These are phyloP conservation scores for Tenthredo distinguenda DNA, from an alignment of 2,888 invertebrate genomes.

Conservation along the genomic window DNA sequence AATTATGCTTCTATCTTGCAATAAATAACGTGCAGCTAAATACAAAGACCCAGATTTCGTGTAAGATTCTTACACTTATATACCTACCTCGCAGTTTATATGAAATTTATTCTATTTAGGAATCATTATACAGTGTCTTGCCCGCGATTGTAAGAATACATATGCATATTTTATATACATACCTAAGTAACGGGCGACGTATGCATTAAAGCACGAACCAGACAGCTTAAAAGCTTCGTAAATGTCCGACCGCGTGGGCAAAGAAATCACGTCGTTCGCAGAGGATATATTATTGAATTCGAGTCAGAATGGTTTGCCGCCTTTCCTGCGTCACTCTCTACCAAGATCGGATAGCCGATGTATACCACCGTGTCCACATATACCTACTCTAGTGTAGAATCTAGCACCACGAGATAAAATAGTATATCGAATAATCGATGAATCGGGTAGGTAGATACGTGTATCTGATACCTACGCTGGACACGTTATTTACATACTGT, in stretches of 20 bases:
- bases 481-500: not conserved
- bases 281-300: slow-evolving; percentile 38
- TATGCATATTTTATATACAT: slow-evolving; percentile 3
- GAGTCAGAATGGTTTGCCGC: not conserved
- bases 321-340: not conserved
- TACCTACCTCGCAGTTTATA: not conserved
- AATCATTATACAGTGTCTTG: not conserved
- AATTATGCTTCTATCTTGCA: not conserved
- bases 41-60: not conserved
- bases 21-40: not conserved
- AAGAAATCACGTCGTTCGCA: slow-evolving; percentile 48
- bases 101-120: not conserved
- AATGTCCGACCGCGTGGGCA: slow-evolving; percentile 29
- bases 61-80: not conserved
- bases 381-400: not conserved
- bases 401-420: not conserved
- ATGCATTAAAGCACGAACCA: not conserved
- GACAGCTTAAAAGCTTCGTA: slow-evolving; percentile 46
- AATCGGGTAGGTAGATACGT: not conserved
- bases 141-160: not conserved
- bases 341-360: slow-evolving; percentile 16
- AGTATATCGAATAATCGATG: slow-evolving; percentile 7
- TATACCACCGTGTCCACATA: not conserved
- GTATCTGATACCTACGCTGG: not conserved
- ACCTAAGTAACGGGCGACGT: not conserved